A percentile compares a stretch with the other conserved stretches of the same genome.
phyloP scores from a whole-genome alignment of 2,888 invertebrate species.

The Mesorhabditis sp. region DNA sequence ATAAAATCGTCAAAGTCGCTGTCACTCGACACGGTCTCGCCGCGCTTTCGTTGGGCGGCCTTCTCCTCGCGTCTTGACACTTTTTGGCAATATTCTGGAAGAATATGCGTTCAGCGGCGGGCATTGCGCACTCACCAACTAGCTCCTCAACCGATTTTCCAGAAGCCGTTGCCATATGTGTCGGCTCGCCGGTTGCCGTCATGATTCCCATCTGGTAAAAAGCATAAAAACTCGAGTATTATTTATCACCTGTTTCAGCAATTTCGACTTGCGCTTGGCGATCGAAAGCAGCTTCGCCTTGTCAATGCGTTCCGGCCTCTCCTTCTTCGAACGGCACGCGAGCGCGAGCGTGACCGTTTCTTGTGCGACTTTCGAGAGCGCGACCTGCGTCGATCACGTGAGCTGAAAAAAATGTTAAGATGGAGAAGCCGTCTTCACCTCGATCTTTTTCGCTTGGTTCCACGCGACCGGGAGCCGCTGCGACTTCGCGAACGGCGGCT shows the following conservation, averaged over 20 bases:
- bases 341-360: slow-evolving; percentile 8
- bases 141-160: background rate
- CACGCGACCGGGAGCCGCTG: background rate
- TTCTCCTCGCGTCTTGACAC: slow-evolving; percentile 30
- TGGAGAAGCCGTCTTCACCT: background rate
- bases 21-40: slow-evolving; percentile 30
- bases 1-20: slow-evolving; percentile 13
- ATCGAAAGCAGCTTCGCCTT: slow-evolving; percentile 44
- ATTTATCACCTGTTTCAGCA: background rate
- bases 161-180: background rate
- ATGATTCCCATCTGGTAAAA: background rate
- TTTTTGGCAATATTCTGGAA: slow-evolving; percentile 31
- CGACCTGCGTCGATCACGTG: too few species aligned
- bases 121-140: background rate
- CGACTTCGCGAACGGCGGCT: background rate
- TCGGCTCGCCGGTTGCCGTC: background rate
- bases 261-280: slow-evolving; percentile 38
- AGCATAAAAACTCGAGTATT: background rate
- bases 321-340: slow-evolving; percentile 9
- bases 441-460: background rate
- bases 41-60: slow-evolving; percentile 22
- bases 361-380: too few species aligned
- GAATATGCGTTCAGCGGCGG: background rate
- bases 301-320: slow-evolving; percentile 26
- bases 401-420: background rate